These are phyloP conservation scores for Diarsia mendica DNA, from an alignment of 2,888 invertebrate genomes.

Conservation along the genomic window DNA sequence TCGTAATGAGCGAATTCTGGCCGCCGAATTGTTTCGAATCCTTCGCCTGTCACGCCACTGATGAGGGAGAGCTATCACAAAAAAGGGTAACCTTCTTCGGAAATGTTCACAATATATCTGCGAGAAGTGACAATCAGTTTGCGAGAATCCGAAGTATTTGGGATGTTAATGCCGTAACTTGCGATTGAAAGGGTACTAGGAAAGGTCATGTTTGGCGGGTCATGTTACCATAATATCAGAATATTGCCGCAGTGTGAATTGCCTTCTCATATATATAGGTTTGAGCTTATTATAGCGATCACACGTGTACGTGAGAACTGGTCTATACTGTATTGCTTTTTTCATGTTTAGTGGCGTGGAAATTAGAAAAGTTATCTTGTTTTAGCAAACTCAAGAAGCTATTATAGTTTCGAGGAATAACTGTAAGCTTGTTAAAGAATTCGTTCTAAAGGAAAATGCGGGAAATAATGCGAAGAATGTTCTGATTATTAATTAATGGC, in stretches of 20 bases:
- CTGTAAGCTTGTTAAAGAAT: not conserved
- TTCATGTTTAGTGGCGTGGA: constrained; percentile 20
- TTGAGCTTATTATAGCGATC: constrained; percentile 6
- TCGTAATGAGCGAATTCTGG: constrained; percentile 76
- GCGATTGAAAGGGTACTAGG: constrained; percentile 52
- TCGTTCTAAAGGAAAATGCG: constrained; percentile 6
- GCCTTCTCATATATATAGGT: constrained; percentile 25
- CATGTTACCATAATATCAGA: constrained; percentile 25
- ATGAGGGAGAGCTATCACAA: constrained; percentile 79
- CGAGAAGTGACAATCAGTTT: constrained; percentile 74
- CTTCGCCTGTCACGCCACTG: constrained; percentile 77
- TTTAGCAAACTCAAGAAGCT: constrained; percentile 20
- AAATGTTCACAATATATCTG: constrained; percentile 80
- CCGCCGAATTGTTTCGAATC: constrained; percentile 78
- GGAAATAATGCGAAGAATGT: constrained; percentile 12
- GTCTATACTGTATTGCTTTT: constrained; percentile 1
- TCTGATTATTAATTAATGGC: constrained; percentile 24
- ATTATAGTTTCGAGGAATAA: not conserved
- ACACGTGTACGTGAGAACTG: constrained; percentile 20
- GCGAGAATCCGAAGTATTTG: constrained; percentile 69
- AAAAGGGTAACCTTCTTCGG: constrained; percentile 77
- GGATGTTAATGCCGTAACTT: constrained; percentile 67
- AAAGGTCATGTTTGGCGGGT: constrained; percentile 31
- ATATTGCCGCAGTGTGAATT: constrained; percentile 16
- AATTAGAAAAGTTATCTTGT: constrained; percentile 33